Conservation (phyloP, 2,113 vertebrate species). For the Platichthys flesus region DNA sequence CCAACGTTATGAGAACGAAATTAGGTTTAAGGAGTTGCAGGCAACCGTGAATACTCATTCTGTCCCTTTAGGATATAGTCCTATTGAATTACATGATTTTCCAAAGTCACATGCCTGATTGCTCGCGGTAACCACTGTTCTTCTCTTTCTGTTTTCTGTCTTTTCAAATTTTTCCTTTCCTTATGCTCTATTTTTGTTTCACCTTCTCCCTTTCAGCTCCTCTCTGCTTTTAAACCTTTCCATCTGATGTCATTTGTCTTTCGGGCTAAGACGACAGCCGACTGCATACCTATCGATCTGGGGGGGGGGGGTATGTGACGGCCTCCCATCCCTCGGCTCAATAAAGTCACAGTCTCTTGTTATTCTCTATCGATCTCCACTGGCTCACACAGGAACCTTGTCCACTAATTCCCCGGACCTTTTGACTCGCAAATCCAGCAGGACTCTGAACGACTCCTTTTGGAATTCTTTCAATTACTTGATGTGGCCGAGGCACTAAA, state of each 20-base stretch:
- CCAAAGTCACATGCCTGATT: constrained; percentile 34
- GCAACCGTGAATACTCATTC: constrained; percentile 22
- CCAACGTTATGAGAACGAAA: constrained; percentile 1
- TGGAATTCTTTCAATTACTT: constrained; percentile 43
- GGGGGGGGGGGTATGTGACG: constrained; percentile 61
- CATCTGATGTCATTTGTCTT: constrained; percentile 57
- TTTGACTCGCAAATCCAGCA: constrained; percentile 57
- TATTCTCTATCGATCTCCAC: constrained; percentile 70
- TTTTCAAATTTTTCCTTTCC: constrained; percentile 21
- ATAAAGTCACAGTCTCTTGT: constrained; percentile 77
- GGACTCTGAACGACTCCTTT: constrained; percentile 36
- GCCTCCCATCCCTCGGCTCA: constrained; percentile 62
- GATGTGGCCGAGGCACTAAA: constrained; percentile 14
- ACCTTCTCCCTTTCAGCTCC: background rate
- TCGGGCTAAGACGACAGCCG: constrained; percentile 50
- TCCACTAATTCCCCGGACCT: constrained; percentile 67
- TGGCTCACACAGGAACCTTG: constrained; percentile 50
- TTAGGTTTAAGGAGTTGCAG: constrained; percentile 15
- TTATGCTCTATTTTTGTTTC: constrained; percentile 18
- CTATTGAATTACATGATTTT: constrained; percentile 49
- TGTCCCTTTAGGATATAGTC: constrained; percentile 9
- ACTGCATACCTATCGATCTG: constrained; percentile 71
- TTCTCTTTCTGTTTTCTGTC: background rate
- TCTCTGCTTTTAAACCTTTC: constrained; percentile 28
- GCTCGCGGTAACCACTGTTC: constrained; percentile 27